phyloP scores from a whole-genome alignment of 2,888 invertebrate genomes.

The Xestia sexstrigata region DNA sequence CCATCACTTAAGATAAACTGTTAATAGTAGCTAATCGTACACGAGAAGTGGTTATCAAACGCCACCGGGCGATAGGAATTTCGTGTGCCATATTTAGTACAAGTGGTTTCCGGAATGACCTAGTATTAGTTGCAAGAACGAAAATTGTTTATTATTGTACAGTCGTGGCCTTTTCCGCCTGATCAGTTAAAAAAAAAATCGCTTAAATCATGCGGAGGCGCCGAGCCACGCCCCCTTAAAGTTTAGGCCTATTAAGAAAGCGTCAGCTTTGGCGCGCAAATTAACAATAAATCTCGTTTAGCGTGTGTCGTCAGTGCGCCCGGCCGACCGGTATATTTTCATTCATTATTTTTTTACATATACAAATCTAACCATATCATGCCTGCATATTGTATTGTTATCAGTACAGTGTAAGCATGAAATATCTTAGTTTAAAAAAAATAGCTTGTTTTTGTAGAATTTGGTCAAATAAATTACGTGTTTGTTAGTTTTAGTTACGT shows the following conservation, averaged over 20 bases:
- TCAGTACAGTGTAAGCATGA: not conserved
- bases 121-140: slow-evolving; percentile 2
- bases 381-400: not conserved
- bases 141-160: slow-evolving; percentile 10
- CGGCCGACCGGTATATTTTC: too few species aligned
- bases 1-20: slow-evolving; percentile 65
- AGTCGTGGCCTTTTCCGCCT: too few species aligned
- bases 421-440: not conserved
- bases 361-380: not conserved
- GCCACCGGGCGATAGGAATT: slow-evolving; percentile 38
- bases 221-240: too few species aligned
- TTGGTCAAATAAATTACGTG: not conserved
- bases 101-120: slow-evolving; percentile 38
- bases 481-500: not conserved
- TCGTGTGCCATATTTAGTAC: slow-evolving; percentile 28
- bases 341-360: slow-evolving; percentile 8
- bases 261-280: too few species aligned
- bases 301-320: too few species aligned
- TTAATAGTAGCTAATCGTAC: slow-evolving; percentile 58
- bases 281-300: too few species aligned
- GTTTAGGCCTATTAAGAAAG: too few species aligned
- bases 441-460: too few species aligned
- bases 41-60: slow-evolving; percentile 49
- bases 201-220: too few species aligned
- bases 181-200: too few species aligned